A percentile compares a stretch with the other conserved stretches of the same genome.
These are phyloP conservation scores for Lampris incognitus DNA, from an alignment of 2,113 vertebrate genomes.

Conservation along the genomic window DNA sequence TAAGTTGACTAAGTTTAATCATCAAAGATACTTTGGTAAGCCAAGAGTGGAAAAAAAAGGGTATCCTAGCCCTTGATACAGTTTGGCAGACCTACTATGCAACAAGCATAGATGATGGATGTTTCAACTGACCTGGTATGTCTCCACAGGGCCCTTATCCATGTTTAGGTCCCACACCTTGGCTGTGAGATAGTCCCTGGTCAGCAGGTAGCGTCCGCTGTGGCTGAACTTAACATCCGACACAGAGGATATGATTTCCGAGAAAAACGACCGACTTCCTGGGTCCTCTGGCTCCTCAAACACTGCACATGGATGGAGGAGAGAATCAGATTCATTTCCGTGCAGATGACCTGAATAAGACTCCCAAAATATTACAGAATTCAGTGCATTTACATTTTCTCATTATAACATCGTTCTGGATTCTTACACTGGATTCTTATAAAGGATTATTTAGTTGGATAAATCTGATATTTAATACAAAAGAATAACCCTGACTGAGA, in stretches of 20 bases:
- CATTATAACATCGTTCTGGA: too few species aligned
- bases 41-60: neutral
- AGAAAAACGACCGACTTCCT: conserved; percentile 83
- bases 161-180: conserved; percentile 86
- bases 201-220: conserved; percentile 83
- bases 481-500: too few species aligned
- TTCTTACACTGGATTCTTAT: too few species aligned
- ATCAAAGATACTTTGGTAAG: neutral
- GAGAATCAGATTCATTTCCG: neutral
- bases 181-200: conserved; percentile 83
- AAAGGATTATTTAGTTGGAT: too few species aligned
- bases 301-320: conserved; percentile 58
- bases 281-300: conserved; percentile 85
- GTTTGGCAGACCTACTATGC: neutral
- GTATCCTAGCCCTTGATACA: neutral
- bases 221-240: conserved; percentile 86
- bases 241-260: conserved; percentile 84
- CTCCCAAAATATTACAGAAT: too few species aligned
- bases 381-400: too few species aligned
- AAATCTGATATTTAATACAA: too few species aligned
- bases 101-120: neutral
- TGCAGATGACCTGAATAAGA: neutral
- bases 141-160: conserved; percentile 84
- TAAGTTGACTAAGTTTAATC: too few species aligned
- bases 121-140: conserved; percentile 76